Evolutionary conservation across 1,140 invertebrate genomes (phyloP).

Genomic region (Octopus bimaculoides): DNA sequence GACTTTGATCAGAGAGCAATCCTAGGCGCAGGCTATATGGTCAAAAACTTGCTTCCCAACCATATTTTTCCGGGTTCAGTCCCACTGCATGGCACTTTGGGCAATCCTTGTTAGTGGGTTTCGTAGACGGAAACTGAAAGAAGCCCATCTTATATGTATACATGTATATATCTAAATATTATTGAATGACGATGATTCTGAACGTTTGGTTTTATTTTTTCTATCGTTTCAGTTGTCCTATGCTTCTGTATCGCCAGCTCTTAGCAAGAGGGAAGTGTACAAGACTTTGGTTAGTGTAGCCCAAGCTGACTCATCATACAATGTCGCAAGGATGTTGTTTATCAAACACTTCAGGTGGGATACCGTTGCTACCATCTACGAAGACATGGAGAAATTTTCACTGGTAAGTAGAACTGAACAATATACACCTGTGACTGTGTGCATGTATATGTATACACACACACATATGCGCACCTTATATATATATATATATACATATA

Average conservation of each 20-base stretch:
- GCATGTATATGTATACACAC: background rate
- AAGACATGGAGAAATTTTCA: conserved; percentile 81
- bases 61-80: too few relatives aligned
- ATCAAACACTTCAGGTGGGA: conserved; percentile 82
- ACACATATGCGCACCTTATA: background rate
- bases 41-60: too few relatives aligned
- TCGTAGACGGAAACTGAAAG: too few relatives aligned
- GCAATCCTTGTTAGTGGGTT: too few relatives aligned
- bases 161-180: background rate
- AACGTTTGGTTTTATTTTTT: background rate
- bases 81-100: too few relatives aligned
- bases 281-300: conserved; percentile 85
- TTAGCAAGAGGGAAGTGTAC: conserved; percentile 81
- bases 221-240: conserved; percentile 72
- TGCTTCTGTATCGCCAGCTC: conserved; percentile 78
- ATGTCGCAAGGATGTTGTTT: conserved; percentile 78
- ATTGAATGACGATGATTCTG: background rate
- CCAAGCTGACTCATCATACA: conserved; percentile 83
- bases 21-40: too few relatives aligned
- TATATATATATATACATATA: background rate
- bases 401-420: conserved; percentile 61
- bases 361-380: conserved; percentile 79
- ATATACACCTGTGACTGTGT: background rate
- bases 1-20: too few relatives aligned
- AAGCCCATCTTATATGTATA: background rate